phyloP scores from a whole-genome alignment of 2,113 vertebrate species.

The Nothocercus julius region DNA sequence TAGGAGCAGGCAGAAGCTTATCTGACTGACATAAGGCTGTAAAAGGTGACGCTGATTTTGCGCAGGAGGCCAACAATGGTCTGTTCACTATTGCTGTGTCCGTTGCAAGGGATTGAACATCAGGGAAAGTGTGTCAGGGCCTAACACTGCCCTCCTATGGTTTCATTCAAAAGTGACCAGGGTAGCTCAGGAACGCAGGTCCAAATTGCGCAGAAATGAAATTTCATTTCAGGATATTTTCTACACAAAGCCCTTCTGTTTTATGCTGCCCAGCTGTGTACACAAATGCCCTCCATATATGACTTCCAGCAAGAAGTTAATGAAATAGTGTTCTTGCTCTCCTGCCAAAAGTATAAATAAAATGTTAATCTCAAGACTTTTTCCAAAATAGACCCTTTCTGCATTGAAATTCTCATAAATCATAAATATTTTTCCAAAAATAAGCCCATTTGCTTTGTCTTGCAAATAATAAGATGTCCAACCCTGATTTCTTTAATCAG shows the following conservation, averaged over 20 bases:
- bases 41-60: constrained; percentile 56
- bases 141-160: constrained; percentile 25
- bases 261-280: constrained; percentile 71
- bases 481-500: constrained; percentile 35
- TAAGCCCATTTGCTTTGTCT: constrained; percentile 56
- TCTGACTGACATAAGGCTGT: background rate
- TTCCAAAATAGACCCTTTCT: constrained; percentile 56
- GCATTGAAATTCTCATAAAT: constrained; percentile 54
- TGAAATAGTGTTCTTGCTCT: constrained; percentile 61
- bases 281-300: constrained; percentile 66
- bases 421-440: constrained; percentile 53
- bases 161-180: background rate
- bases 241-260: constrained; percentile 66
- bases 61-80: background rate
- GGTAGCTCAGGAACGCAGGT: background rate
- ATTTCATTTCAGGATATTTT: constrained; percentile 64
- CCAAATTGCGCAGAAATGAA: constrained; percentile 25
- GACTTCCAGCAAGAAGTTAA: constrained; percentile 70
- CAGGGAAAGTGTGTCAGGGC: background rate
- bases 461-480: constrained; percentile 43
- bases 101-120: fast-evolving
- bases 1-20: constrained; percentile 1
- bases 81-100: background rate
- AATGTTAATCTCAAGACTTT: constrained; percentile 61
- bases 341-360: constrained; percentile 56